Percentiles rank a stretch among this genome's conserved stretches.
Evolutionary conservation across 2,888 invertebrate species (phyloP).

Genomic region (Eupithecia exiguata): DNA sequence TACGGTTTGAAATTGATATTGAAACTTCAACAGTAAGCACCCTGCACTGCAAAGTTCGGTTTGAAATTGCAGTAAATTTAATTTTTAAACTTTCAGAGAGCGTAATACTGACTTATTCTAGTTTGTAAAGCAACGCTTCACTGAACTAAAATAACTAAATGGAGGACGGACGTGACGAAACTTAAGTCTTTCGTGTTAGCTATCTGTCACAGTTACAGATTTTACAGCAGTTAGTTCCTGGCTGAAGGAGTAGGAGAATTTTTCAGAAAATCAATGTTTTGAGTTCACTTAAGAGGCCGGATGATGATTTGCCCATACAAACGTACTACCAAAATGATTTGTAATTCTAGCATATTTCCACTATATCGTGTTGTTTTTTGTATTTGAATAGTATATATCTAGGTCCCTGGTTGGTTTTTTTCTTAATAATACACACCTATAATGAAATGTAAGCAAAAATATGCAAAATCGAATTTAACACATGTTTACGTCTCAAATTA

Average conservation of each 20-base stretch:
- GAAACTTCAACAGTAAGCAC: background rate
- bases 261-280: background rate
- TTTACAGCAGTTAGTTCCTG: background rate
- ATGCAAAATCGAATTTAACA: too few species aligned
- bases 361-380: too few species aligned
- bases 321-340: too few species aligned
- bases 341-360: too few species aligned
- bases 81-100: background rate
- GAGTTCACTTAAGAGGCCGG: too few species aligned
- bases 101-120: slow-evolving; percentile 6
- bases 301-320: too few species aligned
- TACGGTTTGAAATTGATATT: background rate
- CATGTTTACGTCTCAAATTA: too few species aligned
- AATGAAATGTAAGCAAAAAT: too few species aligned
- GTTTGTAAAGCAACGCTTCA: slow-evolving; percentile 11
- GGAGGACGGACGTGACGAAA: slow-evolving; percentile 5
- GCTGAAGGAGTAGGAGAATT: background rate
- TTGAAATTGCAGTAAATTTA: background rate
- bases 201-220: background rate
- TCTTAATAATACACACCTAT: too few species aligned
- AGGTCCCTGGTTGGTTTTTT: too few species aligned
- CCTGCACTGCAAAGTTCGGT: background rate
- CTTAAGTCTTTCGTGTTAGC: background rate
- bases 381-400: too few species aligned
- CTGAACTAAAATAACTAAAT: slow-evolving; percentile 6